These are phyloP conservation scores for Pseudochirops corinnae DNA, from an alignment of 2,797 vertebrate genomes.

Conservation along the genomic window DNA sequence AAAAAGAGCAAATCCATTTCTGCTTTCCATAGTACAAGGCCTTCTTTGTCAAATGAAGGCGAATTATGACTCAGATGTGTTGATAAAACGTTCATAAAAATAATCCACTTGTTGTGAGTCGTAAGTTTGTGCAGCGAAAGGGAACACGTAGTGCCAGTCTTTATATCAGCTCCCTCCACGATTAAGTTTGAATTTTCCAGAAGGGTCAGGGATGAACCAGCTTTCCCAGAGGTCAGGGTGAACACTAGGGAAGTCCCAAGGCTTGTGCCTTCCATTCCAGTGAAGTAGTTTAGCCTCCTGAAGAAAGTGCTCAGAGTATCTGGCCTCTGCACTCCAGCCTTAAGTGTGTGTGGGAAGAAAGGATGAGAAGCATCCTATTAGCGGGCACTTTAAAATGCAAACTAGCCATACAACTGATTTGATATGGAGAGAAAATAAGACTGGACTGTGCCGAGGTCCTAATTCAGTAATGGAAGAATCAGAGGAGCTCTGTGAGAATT, in stretches of 20 bases:
- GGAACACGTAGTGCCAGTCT: neutral
- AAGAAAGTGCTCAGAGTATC: conserved; percentile 90
- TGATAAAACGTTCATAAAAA: conserved; percentile 21
- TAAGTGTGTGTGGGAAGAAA: conserved; percentile 29
- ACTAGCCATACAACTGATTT: neutral
- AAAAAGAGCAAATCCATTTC: neutral
- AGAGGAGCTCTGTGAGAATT: neutral
- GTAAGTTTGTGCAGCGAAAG: conserved; percentile 15
- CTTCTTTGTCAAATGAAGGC: neutral
- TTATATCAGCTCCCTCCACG: conserved; percentile 84
- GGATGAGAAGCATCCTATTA: neutral
- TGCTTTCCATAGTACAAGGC: neutral
- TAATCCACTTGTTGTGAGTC: neutral
- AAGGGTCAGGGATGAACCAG: conserved; percentile 97
- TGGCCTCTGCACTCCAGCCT: conserved; percentile 96
- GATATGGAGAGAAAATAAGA: neutral
- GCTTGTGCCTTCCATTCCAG: conserved; percentile 98
- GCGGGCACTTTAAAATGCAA: neutral
- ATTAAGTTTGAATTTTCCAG: conserved; percentile 90
- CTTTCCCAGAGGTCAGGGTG: conserved; percentile 95
- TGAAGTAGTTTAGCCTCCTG: conserved; percentile 94
- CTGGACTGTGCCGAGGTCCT: rapidly evolving
- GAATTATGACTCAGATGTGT: neutral
- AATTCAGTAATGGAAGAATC: neutral
- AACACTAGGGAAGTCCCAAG: conserved; percentile 93